phyloP scores from a whole-genome alignment of 1,140 invertebrate genomes.

The Oscheius sp. region DNA sequence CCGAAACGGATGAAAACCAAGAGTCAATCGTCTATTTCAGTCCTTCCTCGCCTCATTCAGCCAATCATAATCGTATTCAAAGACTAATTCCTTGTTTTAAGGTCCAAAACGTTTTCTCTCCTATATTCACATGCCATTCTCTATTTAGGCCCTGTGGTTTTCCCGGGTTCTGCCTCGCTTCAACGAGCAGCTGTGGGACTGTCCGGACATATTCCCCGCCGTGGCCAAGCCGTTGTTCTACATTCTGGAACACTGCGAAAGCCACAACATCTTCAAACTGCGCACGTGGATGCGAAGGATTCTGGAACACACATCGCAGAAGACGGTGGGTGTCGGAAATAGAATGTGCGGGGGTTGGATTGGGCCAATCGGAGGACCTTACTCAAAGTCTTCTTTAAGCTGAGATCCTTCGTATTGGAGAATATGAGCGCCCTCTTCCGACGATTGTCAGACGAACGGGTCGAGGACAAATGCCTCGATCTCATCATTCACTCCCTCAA shows the following conservation, averaged over 20 bases:
- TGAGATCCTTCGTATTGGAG: conserved; percentile 28
- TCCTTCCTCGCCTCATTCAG: no score
- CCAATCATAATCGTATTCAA: no score
- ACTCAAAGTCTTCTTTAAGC: conserved; percentile 19
- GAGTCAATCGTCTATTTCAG: no score
- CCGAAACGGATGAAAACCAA: no score
- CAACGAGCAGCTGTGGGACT: conserved; percentile 52
- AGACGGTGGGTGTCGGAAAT: conserved; percentile 26
- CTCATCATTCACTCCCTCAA: conserved; percentile 29
- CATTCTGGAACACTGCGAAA: conserved; percentile 55
- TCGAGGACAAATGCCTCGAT: conserved; percentile 33
- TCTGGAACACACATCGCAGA: conserved; percentile 36
- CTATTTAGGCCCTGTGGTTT: conserved; percentile 52
- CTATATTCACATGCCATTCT: no score
- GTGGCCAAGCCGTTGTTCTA: conserved; percentile 52
- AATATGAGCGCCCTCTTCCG: conserved; percentile 32
- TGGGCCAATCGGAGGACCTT: background rate
- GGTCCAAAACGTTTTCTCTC: no score
- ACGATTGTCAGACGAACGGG: conserved; percentile 29
- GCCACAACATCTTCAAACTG: conserved; percentile 56
- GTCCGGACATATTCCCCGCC: conserved; percentile 47
- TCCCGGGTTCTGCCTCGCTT: conserved; percentile 52
- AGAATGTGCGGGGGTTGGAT: background rate
- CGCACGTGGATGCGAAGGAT: conserved; percentile 55
- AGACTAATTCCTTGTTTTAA: no score